A percentile compares a stretch with the other conserved stretches of the same genome.
Evolutionary conservation across 1,140 invertebrate genomes (phyloP).

Genomic region (Eubasilissa regina): DNA sequence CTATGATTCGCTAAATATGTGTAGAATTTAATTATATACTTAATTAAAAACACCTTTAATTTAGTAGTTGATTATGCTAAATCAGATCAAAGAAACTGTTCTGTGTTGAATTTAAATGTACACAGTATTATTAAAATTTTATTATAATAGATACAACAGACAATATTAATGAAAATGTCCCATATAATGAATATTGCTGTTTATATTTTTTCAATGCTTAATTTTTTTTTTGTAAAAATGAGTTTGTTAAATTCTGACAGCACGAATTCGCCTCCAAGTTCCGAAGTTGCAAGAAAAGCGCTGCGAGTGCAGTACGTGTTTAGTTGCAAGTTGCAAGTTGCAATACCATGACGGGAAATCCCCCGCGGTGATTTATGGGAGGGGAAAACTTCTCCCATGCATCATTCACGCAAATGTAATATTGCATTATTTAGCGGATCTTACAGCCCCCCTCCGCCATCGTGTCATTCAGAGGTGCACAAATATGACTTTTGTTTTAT

Average conservation of each 20-base stretch:
- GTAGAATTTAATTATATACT: too few relatives aligned
- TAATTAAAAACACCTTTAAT: too few relatives aligned
- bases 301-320: constrained; percentile 1
- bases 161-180: too few relatives aligned
- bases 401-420: constrained; percentile 54
- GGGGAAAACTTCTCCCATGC: constrained; percentile 50
- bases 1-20: too few relatives aligned
- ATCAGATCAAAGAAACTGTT: too few relatives aligned
- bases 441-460: constrained; percentile 6
- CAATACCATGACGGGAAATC: constrained; percentile 31
- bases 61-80: too few relatives aligned
- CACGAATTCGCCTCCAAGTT: not conserved
- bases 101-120: too few relatives aligned
- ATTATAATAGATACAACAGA: too few relatives aligned
- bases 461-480: too few relatives aligned
- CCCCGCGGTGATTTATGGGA: constrained; percentile 47
- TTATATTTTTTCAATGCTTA: not conserved
- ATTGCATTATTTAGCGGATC: constrained; percentile 54
- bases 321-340: not conserved
- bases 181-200: not conserved
- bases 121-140: too few relatives aligned
- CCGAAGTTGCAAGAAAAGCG: constrained; percentile 17
- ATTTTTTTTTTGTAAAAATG: not conserved
- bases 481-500: too few relatives aligned
- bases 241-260: not conserved